phyloP scores from a whole-genome alignment of 2,797 vertebrate genomes.

The Lithobates pipiens region DNA sequence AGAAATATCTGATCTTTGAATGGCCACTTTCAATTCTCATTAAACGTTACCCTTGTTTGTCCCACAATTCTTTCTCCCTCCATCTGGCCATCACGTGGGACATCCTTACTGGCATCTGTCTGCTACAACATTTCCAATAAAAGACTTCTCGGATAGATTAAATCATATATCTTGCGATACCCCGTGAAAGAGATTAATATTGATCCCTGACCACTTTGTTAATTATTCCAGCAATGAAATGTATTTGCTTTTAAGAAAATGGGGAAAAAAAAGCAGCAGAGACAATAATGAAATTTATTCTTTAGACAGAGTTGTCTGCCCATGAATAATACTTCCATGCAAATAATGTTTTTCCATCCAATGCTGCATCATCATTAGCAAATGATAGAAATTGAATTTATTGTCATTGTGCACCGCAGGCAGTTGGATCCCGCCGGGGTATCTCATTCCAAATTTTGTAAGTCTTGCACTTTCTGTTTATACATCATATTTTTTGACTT shows the following conservation, averaged over 20 bases:
- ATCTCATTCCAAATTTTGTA: too few relatives aligned
- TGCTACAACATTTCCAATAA: constrained; percentile 36
- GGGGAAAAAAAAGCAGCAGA: not conserved
- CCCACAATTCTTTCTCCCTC: constrained; percentile 17
- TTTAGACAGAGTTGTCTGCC: not conserved
- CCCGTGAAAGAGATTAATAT: not conserved
- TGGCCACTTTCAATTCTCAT: constrained; percentile 10
- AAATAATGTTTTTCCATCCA: not conserved
- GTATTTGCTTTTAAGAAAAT: constrained; percentile 54
- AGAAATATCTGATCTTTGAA: not conserved
- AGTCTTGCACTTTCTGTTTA: too few relatives aligned
- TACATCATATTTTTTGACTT: too few relatives aligned
- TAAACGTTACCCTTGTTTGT: constrained; percentile 21
- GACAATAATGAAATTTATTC: constrained; percentile 10
- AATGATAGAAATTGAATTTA: not conserved
- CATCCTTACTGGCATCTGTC: constrained; percentile 22
- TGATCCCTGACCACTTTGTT: constrained; percentile 26
- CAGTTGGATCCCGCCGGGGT: too few relatives aligned
- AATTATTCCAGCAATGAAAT: constrained; percentile 48
- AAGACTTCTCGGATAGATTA: constrained; percentile 21
- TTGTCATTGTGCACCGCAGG: too few relatives aligned
- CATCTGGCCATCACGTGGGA: not conserved
- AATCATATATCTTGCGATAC: constrained; percentile 41
- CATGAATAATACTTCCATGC: constrained; percentile 22
- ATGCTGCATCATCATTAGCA: not conserved